Percentiles rank a stretch among this genome's conserved stretches.
phyloP scores from a whole-genome alignment of 2,113 vertebrate genomes.

The Prinia subflava region DNA sequence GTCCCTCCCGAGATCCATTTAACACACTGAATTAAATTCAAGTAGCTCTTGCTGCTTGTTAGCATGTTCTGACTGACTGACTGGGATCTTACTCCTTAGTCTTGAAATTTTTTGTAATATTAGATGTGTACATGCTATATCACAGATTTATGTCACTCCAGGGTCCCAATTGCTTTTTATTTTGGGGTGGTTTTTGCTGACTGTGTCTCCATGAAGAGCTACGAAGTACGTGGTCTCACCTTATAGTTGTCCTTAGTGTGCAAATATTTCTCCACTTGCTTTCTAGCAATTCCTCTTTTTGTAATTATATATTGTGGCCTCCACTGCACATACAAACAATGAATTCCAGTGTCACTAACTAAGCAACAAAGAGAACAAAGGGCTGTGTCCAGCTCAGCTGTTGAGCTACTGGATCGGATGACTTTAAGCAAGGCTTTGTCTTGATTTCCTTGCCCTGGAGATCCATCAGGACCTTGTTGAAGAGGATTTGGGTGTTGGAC shows the following conservation, averaged over 20 bases:
- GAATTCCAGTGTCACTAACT: background rate
- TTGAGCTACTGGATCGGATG: background rate
- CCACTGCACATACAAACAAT: background rate
- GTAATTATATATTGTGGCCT: background rate
- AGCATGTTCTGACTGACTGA: background rate
- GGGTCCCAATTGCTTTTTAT: background rate
- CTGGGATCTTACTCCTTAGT: background rate
- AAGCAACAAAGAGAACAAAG: background rate
- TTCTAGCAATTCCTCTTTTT: background rate
- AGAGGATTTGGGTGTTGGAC: background rate
- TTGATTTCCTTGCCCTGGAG: background rate
- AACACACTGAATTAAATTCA: constrained; percentile 1
- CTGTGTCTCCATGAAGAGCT: background rate
- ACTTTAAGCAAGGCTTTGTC: background rate
- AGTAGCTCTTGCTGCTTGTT: constrained; percentile 8
- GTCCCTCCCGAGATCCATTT: background rate
- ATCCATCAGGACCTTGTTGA: background rate
- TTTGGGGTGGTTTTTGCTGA: background rate
- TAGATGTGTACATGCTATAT: background rate
- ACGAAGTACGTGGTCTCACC: background rate
- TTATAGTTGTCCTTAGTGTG: background rate
- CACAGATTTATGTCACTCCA: background rate
- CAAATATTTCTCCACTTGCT: background rate
- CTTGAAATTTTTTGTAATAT: background rate
- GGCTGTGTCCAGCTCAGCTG: background rate